Evolutionary conservation across 35 echinoderm and acorn worm species (phyloP).

Genomic region (Ophioderma brevispina): DNA sequence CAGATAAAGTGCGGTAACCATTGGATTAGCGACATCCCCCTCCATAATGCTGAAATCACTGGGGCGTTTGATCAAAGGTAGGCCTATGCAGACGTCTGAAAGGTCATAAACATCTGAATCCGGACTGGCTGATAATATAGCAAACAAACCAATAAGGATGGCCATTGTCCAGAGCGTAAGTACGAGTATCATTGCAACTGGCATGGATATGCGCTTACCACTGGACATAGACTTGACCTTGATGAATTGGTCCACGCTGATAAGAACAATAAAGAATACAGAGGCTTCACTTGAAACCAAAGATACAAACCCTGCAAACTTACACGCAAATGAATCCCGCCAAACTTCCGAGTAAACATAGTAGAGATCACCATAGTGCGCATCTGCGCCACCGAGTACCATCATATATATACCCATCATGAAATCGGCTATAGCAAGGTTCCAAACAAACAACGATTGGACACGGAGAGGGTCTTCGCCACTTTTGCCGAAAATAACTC

Average conservation of each 20-base stretch:
- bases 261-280: conserved; percentile 58
- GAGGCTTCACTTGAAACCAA: conserved; percentile 78
- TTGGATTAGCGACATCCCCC: background rate
- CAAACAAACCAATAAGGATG: conserved; percentile 26
- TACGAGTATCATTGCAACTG: conserved; percentile 7
- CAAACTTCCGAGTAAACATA: conserved; percentile 48
- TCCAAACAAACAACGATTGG: conserved; percentile 45
- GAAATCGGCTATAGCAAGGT: conserved; percentile 78
- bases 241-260: conserved; percentile 75
- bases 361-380: conserved; percentile 52
- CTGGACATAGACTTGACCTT: conserved; percentile 66
- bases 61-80: conserved; percentile 54
- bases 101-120: conserved; percentile 64
- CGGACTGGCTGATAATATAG: background rate
- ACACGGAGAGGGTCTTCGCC: background rate
- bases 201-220: background rate
- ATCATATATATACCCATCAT: conserved; percentile 86
- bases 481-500: background rate
- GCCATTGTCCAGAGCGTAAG: conserved; percentile 31
- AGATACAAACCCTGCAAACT: conserved; percentile 65
- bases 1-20: background rate
- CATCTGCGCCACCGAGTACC: conserved; percentile 55
- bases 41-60: background rate
- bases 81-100: conserved; percentile 67
- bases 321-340: conserved; percentile 47